Evolutionary conservation across 1,140 invertebrate species (phyloP), one percentile per base, ranked within the genome.

Genomic region (Micrasema minimum): DNA sequence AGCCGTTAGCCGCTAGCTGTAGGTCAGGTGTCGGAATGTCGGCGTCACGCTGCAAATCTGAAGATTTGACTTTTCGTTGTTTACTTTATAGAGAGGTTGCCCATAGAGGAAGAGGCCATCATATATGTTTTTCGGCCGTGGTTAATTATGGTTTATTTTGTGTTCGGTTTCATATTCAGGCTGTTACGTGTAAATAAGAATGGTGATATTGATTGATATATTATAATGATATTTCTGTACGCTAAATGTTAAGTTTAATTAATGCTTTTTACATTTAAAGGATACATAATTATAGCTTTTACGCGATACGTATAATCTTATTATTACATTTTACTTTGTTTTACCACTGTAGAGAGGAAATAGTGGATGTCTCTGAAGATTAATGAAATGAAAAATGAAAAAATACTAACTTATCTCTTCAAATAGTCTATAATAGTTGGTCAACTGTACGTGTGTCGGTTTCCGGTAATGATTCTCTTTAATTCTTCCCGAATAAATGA

Each of bases 111-210:
- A 26, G 68, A 66, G 72, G 72, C 72, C 72, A 74, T 74, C 62
- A 67, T 74, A 74, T 74, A 74, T 74, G 72, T 74, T 74, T 73
- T 74, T 74, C 72, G 72, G 72, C 72, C 69, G 55, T 59, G 68
- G 62, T 65, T 67, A 70, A 69, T 74, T 50, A n/a, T n/a, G n/a
- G 69, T 62, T 72, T 67, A 66, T 74, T 62, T 72, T 62, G 59
- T 64, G 55, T 62, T 53, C 69, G 53, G 67, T 51, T 61, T 69
- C 31, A 55, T 48, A 41, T 71, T 65, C 69, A 71, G 69, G 69
- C 69, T 72, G 69, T 72, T 66, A 66, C 45, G 37, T 72, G 66
- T 72, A 69, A 57, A 61, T 72, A 69, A 16, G 23, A 61, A 57
- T 67, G 38, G 37, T 67, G 66, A 43, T 67, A 67, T 57, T 67